These are phyloP conservation scores for Euspilapteryx auroguttella DNA, from an alignment of 2,888 invertebrate genomes.

Conservation along the genomic window DNA sequence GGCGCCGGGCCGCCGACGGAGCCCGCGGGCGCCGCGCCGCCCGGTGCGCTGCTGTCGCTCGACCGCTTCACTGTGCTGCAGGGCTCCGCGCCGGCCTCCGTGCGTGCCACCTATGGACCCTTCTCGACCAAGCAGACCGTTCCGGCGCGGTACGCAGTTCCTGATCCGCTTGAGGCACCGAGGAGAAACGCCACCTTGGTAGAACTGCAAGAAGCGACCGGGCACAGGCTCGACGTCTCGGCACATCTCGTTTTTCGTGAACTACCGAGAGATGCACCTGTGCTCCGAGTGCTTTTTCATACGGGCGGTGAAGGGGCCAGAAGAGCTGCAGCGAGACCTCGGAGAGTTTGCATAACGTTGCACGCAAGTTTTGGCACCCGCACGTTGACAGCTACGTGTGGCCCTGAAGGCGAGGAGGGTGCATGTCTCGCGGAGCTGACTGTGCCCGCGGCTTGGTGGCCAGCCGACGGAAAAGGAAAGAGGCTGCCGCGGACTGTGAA, in stretches of 20 bases:
- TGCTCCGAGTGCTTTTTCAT: conserved; percentile 91
- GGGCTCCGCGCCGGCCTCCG: conserved; percentile 87
- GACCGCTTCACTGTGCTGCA: conserved; percentile 92
- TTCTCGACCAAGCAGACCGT: conserved; percentile 95
- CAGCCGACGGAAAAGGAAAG: conserved; percentile 63
- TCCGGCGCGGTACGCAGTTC: conserved; percentile 85
- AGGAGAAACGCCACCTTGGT: conserved; percentile 59
- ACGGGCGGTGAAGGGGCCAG: conserved; percentile 83
- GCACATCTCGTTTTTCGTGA: conserved; percentile 90
- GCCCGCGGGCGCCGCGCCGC: conserved; percentile 46
- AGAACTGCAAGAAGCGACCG: conserved; percentile 64
- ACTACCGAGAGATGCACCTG: conserved; percentile 86
- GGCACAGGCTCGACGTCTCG: conserved; percentile 85
- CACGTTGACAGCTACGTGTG: conserved; percentile 84
- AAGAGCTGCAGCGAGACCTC: conserved; percentile 68
- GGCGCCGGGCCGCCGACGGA: conserved; percentile 51
- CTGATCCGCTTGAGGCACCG: conserved; percentile 75
- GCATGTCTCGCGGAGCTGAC: conserved; percentile 89
- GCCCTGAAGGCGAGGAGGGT: conserved; percentile 89
- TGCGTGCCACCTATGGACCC: conserved; percentile 91
- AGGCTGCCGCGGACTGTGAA: conserved; percentile 76
- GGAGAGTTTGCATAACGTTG: conserved; percentile 79
- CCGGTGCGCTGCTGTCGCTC: conserved; percentile 75
- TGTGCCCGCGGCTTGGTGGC: conserved; percentile 92
- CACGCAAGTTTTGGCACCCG: conserved; percentile 68